Evolutionary conservation across 2,113 vertebrate genomes (phyloP).

Genomic region (Etia nguti): DNA sequence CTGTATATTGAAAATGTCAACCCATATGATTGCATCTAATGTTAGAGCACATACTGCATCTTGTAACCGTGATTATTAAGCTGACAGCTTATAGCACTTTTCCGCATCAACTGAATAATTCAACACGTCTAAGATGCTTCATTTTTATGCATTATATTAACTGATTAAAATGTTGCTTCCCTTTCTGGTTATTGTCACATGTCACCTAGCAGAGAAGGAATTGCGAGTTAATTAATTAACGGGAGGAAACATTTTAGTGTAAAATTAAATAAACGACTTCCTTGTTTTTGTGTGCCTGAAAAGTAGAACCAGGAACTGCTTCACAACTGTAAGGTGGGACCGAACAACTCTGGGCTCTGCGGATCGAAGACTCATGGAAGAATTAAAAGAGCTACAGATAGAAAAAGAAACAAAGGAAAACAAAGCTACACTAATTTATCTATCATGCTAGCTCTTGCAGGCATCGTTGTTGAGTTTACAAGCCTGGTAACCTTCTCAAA

Average conservation of each 20-base stretch:
- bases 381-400: not conserved
- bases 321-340: not conserved
- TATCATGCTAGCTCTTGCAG: not conserved
- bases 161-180: not conserved
- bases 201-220: not conserved
- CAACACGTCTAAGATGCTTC: not conserved
- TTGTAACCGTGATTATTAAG: not conserved
- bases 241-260: not conserved
- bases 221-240: not conserved
- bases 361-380: not conserved
- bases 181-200: not conserved
- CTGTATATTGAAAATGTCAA: not conserved
- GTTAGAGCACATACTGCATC: not conserved
- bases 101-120: not conserved
- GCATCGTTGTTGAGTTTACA: not conserved
- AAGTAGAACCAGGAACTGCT: not conserved
- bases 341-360: not conserved
- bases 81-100: not conserved
- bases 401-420: not conserved
- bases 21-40: not conserved
- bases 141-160: not conserved
- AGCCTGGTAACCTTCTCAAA: not conserved
- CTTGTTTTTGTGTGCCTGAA: not conserved
- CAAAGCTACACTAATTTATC: not conserved
- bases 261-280: not conserved